Base-by-base conservation (phyloP, 1,140 invertebrate genomes). In the Magallana gigas region DNA sequence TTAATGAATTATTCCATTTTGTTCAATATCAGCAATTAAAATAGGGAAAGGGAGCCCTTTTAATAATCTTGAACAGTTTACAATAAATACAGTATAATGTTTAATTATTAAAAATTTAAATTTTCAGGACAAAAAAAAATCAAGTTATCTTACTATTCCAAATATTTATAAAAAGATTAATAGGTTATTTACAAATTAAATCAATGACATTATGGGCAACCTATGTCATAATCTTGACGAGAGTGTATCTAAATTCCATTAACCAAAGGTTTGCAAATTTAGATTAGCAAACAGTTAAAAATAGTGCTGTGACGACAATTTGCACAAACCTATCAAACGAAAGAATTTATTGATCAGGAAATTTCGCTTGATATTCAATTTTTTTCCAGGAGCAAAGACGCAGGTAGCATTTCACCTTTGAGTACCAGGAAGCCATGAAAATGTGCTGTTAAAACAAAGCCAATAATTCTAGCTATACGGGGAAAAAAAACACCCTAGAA, bases 381-480 rank as follows among this genome's bases (percentile, higher is more conserved):
- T 76, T 71, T 76, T 76, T 29, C 68, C 68, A 36, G 23, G 68
- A 76, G 68, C 23, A 23, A 29, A 76, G 68, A 76, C 36, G 23
- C 68, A 76, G 23, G 68, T 76, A 29, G 68, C 23, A 29, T 76
- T 36, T 76, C 68, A 76, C 68, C 68, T 76, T 18, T 12, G 68
- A 76, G 23, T 76, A 76, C 68, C 68, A 76, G 68, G 68, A 76
- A 76, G 68, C 68, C 68, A 76, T 18, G 11, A 29, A 76, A 76
- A 76, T 29, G 23, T 12, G 68, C 68, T 29, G 36, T 48, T 48
- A 76, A 18, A 48, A 48, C 23, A 29, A 8, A 76, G 12, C 60
- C 60, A 62, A 6, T 62, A 12, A 76, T 76, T 76, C 36, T 29
- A 76, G 68, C 36, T 29, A 29, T 29, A 36, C 36, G 23, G 68